Base-by-base conservation (phyloP, 2,888 invertebrate species). In the Cephalotes varians region DNA sequence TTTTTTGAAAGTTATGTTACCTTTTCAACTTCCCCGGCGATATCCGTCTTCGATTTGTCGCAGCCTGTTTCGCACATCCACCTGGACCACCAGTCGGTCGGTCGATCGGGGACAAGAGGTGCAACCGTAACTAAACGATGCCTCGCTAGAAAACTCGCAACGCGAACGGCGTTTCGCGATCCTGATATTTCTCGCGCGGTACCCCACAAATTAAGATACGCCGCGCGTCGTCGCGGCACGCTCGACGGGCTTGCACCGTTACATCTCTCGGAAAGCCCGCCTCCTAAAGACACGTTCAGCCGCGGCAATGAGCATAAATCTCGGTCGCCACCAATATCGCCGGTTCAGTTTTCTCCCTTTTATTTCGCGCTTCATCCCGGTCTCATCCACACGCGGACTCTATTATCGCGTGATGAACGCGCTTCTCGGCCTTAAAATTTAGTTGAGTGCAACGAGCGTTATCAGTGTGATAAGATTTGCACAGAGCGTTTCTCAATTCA, bases 121-220 rank as follows among this genome's bases (percentile, higher is more conserved):
- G 49, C 37, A 21, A 21, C 4, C 51, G 49, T 40, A 40, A 77
- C 44, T 56, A 44, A 69, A 67, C 28, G 31, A 15, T 65, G 9
- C 49, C 28, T 9, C 6, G 47, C 37, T 51, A n/a, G 28, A 15
- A 60, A 28, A 73, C 40, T 25, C 28, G n/a, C 37, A n/a, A 28
- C 21, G 62, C 62, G 62, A 37, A 21, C 37, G 72, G 12, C n/a
- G 37, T n/a, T 60, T 73, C 6, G 31, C 40, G 31, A 21, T 56
- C 31, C 56, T 44, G 56, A 79, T 79, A 79, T 71, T 79, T 72
- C 72, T 56, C 56, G 56, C 44, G 31, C 56, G 56, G 54, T 25
- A 44, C 31, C 49, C 40, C 31, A 44, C 77, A 69, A 77, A 77
- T 77, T 77, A 77, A 77, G 77, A 56, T 77, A 77, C 31, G 44